Percentiles rank a stretch among this genome's conserved stretches.
phyloP scores from a whole-genome alignment of 2,888 invertebrate genomes.

The Xestoiulus laeticollis region DNA sequence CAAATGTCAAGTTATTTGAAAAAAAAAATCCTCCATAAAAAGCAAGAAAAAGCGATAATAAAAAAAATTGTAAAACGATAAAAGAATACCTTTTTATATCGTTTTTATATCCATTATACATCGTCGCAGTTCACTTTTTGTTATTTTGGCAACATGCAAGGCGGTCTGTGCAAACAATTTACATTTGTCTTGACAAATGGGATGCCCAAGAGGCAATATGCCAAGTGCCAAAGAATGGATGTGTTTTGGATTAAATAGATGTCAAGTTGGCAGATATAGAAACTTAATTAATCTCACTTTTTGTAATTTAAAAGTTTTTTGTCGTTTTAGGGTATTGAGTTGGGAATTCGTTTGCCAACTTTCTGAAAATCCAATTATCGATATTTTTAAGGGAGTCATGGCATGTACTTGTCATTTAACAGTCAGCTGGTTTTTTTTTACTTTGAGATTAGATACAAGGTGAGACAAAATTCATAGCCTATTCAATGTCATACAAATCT shows the following conservation, averaged over 20 bases:
- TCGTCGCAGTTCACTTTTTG: background rate
- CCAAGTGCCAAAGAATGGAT: constrained; percentile 31
- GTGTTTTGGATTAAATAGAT: constrained; percentile 41
- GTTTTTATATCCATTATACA: background rate
- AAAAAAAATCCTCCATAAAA: background rate
- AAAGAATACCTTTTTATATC: background rate
- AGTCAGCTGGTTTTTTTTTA: background rate
- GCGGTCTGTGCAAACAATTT: background rate
- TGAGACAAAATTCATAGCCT: background rate
- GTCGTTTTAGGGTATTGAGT: background rate
- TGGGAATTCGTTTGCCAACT: constrained; percentile 36
- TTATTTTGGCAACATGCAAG: background rate
- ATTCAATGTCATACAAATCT: no score
- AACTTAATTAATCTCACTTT: constrained; percentile 40
- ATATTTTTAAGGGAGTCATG: constrained; percentile 10
- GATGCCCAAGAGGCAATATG: constrained; percentile 36
- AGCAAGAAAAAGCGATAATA: no score
- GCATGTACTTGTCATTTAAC: constrained; percentile 7
- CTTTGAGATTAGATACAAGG: background rate
- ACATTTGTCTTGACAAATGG: constrained; percentile 38
- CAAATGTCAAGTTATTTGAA: background rate
- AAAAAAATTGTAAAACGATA: background rate
- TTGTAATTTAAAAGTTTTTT: constrained; percentile 38
- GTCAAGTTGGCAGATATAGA: constrained; percentile 43
- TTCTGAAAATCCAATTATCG: constrained; percentile 32